Conservation (phyloP, 2,113 vertebrate species). For the rabbit (Oryctolagus cuniculus) region DNA sequence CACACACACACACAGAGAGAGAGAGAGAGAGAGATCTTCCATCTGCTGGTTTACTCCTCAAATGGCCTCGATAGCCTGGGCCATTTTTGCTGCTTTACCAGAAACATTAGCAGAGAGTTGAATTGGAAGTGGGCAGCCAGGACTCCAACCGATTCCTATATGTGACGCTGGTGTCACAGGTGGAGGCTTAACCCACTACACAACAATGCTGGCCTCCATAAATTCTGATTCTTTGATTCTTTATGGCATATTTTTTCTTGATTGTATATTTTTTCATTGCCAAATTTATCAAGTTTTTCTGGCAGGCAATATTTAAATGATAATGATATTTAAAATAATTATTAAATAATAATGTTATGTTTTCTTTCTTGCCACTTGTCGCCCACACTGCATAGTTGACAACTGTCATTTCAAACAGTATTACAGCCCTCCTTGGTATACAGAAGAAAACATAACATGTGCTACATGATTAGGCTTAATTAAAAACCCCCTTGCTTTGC, state of each 20-base stretch:
- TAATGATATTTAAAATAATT: conserved; percentile 39
- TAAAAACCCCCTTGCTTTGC: neutral
- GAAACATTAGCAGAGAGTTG: no score
- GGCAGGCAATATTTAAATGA: conserved; percentile 34
- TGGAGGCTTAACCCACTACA: no score
- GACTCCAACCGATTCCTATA: no score
- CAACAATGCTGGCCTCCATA: no score
- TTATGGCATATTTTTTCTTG: neutral
- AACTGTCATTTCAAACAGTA: conserved; percentile 49
- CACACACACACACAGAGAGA: no score
- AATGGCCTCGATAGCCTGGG: no score
- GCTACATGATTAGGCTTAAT: conserved; percentile 62
- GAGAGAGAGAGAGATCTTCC: no score
- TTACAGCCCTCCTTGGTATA: neutral
- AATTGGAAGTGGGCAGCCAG: no score
- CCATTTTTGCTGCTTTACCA: no score
- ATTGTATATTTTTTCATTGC: conserved; percentile 31
- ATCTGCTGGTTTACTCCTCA: no score
- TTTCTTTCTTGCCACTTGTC: conserved; percentile 58
- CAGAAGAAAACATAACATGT: conserved; percentile 51
- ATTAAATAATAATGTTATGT: conserved; percentile 43
- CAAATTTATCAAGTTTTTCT: conserved; percentile 10
- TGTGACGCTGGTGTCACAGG: no score
- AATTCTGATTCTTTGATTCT: neutral
- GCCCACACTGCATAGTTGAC: conserved; percentile 46